Conservation (phyloP, 2,797 vertebrate genomes). For the Pagetopsis macropterus region DNA sequence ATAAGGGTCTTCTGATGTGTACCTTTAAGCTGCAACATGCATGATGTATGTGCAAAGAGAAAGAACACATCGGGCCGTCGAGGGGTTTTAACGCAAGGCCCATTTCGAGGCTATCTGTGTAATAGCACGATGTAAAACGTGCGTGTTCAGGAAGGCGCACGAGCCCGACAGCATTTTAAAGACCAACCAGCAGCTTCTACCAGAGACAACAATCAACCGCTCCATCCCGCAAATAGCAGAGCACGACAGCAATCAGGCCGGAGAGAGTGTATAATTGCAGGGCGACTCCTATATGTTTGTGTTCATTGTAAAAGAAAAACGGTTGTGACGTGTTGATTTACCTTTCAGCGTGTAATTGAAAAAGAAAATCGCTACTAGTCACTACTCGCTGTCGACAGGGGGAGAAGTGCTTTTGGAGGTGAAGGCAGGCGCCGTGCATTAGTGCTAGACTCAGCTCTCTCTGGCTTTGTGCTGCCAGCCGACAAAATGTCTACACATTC, state of each 20-base stretch:
- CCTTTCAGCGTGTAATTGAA: constrained; percentile 76
- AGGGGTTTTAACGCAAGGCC: neutral
- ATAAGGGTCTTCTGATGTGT: neutral
- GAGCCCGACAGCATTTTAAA: constrained; percentile 47
- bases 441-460: constrained; percentile 37
- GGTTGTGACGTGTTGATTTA: constrained; percentile 75
- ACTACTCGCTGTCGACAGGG: constrained; percentile 37
- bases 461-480: constrained; percentile 13
- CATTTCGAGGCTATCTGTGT: constrained; percentile 36
- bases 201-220: constrained; percentile 67
- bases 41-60: constrained; percentile 7
- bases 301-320: constrained; percentile 71
- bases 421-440: constrained; percentile 50
- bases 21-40: neutral
- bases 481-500: constrained; percentile 3
- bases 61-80: neutral
- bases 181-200: constrained; percentile 53
- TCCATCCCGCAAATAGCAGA: constrained; percentile 77
- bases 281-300: constrained; percentile 70
- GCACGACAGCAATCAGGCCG: constrained; percentile 60
- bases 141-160: constrained; percentile 28
- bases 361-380: constrained; percentile 78
- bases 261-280: constrained; percentile 66
- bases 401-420: constrained; percentile 38
- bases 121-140: constrained; percentile 42